phyloP scores from a whole-genome alignment of 2,113 vertebrate genomes.

The Corythornis vintsioides region DNA sequence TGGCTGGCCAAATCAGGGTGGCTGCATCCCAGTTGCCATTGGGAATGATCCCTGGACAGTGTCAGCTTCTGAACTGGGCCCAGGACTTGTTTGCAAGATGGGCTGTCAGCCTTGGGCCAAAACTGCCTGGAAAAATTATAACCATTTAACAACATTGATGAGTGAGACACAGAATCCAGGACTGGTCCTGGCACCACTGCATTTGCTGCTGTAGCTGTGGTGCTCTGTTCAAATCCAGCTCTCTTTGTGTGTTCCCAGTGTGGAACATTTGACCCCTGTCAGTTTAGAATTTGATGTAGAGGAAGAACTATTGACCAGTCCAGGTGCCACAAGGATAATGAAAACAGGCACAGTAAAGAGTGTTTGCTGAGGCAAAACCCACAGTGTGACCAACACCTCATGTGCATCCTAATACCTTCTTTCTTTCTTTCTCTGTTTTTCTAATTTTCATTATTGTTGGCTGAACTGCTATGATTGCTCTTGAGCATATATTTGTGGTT shows the following conservation, averaged over 20 bases:
- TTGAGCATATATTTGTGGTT: background rate
- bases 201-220: background rate
- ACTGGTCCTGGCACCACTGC: background rate
- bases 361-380: background rate
- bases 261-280: accelerated
- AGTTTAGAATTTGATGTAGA: background rate
- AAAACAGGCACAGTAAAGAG: background rate
- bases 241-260: background rate
- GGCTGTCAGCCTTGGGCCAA: background rate
- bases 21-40: background rate
- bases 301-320: background rate
- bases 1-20: background rate
- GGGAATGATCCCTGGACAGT: background rate
- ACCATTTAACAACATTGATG: background rate
- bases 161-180: background rate
- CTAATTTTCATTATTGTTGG: background rate
- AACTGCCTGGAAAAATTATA: background rate
- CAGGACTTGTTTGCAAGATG: background rate
- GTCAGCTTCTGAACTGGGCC: background rate
- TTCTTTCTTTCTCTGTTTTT: background rate
- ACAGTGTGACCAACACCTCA: background rate
- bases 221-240: background rate
- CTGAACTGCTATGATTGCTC: background rate
- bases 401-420: background rate
- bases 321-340: background rate